phyloP scores from a whole-genome alignment of 2,888 invertebrate genomes.

The Caenorhabditis plicata region DNA sequence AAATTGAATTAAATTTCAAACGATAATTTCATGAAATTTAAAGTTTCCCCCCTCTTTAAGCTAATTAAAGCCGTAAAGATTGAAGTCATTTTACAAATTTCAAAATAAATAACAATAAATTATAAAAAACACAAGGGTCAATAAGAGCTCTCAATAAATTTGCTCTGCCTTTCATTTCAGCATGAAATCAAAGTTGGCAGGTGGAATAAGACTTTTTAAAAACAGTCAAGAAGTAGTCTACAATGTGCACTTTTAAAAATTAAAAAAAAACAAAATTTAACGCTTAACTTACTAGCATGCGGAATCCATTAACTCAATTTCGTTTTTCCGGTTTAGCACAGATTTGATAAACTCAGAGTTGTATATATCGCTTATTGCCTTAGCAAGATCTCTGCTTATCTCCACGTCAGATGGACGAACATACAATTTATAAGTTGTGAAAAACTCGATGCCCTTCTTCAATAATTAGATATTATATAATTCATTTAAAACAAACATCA shows the following conservation, averaged over 20 bases:
- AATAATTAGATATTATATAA: slow-evolving; percentile 5
- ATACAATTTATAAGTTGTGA: slow-evolving; percentile 37
- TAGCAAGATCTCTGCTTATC: slow-evolving; percentile 92
- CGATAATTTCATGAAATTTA: too few relatives aligned
- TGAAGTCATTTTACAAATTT: too few relatives aligned
- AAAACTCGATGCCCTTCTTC: slow-evolving; percentile 43
- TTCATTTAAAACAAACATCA: neutral
- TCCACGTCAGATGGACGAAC: slow-evolving; percentile 78
- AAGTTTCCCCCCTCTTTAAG: too few relatives aligned
- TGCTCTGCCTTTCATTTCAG: too few relatives aligned
- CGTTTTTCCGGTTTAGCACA: slow-evolving; percentile 94
- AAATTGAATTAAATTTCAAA: too few relatives aligned
- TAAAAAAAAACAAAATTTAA: too few relatives aligned
- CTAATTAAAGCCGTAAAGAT: too few relatives aligned
- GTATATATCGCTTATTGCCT: slow-evolving; percentile 92
- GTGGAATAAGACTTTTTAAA: neutral
- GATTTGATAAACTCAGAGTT: slow-evolving; percentile 91
- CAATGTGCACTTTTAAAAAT: too few relatives aligned
- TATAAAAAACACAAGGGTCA: too few relatives aligned
- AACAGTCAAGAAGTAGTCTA: too few relatives aligned
- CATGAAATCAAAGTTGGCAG: slow-evolving; percentile 2
- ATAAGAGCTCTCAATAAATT: too few relatives aligned
- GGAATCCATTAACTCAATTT: slow-evolving; percentile 98
- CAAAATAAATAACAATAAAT: too few relatives aligned
- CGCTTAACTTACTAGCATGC: slow-evolving; percentile 98